These are phyloP conservation scores for Centruroides vittatus DNA, from an alignment of 1,140 invertebrate species.

Conservation along the genomic window DNA sequence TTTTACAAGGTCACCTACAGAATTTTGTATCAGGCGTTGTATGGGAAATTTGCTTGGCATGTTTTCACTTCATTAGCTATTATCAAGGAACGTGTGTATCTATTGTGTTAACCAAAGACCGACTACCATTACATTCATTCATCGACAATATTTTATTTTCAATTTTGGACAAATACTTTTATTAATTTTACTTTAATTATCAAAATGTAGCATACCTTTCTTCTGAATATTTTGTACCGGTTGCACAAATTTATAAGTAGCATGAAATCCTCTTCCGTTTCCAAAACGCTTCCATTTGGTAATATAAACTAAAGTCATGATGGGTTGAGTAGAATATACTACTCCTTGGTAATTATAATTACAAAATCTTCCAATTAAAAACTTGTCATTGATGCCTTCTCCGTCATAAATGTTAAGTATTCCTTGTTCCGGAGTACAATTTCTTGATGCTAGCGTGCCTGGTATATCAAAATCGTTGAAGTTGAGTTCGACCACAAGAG, in stretches of 20 bases:
- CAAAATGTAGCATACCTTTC: no score
- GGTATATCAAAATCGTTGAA: conserved; percentile 23
- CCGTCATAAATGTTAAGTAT: conserved; percentile 12
- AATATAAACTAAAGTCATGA: conserved; percentile 14
- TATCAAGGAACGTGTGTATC: no score
- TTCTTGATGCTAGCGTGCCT: conserved; percentile 14
- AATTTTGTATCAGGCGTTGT: no score
- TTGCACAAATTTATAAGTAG: conserved; percentile 7
- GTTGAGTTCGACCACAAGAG: conserved; percentile 15
- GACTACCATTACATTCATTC: no score
- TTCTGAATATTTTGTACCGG: no score
- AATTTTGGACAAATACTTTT: no score
- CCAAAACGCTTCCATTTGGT: conserved; percentile 17
- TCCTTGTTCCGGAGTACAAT: conserved; percentile 17
- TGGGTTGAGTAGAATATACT: conserved; percentile 12
- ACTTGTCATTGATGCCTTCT: not conserved
- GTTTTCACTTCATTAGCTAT: no score
- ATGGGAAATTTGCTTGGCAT: no score
- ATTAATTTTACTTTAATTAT: no score
- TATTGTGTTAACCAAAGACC: no score
- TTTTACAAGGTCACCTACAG: no score
- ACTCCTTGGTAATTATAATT: conserved; percentile 20
- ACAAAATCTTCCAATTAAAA: conserved; percentile 16
- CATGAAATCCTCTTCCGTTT: conserved; percentile 22
- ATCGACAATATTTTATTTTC: no score